Percentiles rank a stretch among this genome's conserved stretches.
Evolutionary conservation across 2,113 vertebrate species (phyloP).

Genomic region (Craseonycteris thonglongyai): DNA sequence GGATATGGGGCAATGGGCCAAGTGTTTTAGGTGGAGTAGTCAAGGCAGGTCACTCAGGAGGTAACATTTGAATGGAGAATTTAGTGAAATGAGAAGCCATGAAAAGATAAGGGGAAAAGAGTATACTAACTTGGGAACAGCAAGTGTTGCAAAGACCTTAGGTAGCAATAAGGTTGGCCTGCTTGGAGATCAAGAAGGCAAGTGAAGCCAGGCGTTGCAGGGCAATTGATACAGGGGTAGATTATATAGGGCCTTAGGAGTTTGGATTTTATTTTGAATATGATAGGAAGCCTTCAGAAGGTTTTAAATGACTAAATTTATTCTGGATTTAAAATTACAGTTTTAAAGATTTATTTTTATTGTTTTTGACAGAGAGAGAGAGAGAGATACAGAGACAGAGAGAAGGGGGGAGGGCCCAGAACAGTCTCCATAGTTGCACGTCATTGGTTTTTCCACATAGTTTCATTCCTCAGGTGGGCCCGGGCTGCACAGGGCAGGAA

Average conservation of each 20-base stretch:
- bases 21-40: neutral
- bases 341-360: no score
- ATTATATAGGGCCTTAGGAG: neutral
- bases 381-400: no score
- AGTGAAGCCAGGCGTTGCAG: neutral
- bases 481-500: no score
- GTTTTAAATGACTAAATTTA: conserved; percentile 17
- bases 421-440: no score
- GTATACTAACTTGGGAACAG: neutral
- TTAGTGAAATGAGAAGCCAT: neutral
- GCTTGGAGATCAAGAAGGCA: neutral
- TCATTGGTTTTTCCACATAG: no score
- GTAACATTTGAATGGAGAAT: neutral
- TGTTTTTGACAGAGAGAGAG: no score
- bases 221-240: neutral
- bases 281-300: neutral
- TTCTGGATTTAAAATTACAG: conserved; percentile 1
- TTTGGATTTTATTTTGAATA: conserved; percentile 5
- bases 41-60: neutral
- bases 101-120: neutral
- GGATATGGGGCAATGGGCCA: neutral
- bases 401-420: no score
- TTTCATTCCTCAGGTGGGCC: no score
- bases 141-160: neutral
- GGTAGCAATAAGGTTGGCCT: neutral